These are phyloP conservation scores for Atlantisia rogersi DNA, from an alignment of 2,113 vertebrate species.

Conservation along the genomic window DNA sequence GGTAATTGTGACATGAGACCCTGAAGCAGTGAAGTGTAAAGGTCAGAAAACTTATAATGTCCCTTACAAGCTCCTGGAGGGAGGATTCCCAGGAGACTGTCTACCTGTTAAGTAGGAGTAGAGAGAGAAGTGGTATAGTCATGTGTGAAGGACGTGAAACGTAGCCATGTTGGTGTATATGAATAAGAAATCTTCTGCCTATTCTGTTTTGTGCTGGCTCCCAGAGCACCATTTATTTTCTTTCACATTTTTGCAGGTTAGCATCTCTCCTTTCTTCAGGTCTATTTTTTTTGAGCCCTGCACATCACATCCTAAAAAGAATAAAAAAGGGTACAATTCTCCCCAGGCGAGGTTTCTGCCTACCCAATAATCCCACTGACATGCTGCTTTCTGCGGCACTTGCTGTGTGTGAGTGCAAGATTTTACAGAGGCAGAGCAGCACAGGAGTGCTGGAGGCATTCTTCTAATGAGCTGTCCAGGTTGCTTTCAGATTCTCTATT, in stretches of 20 bases:
- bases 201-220: not conserved
- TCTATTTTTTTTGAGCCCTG: not conserved
- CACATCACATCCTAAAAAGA: not conserved
- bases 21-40: not conserved
- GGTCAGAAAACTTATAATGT: not conserved
- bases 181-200: not conserved
- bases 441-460: not conserved
- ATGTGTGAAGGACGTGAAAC: not conserved
- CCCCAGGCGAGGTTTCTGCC: constrained; percentile 48
- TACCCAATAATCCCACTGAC: constrained; percentile 44
- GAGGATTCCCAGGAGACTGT: not conserved
- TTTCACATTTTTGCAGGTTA: constrained; percentile 17
- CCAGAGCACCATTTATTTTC: constrained; percentile 41
- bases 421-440: constrained; percentile 21
- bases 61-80: not conserved
- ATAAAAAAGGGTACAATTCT: constrained; percentile 17
- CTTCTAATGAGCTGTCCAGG: constrained; percentile 56
- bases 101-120: not conserved
- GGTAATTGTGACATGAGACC: not conserved
- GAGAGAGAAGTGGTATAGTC: not conserved
- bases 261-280: constrained; percentile 15
- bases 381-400: constrained; percentile 20
- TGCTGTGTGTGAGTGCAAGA: not conserved
- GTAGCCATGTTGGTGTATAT: not conserved
- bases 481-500: not conserved